These are phyloP conservation scores for Cotesia congregata DNA, from an alignment of 2,888 invertebrate genomes.

Conservation along the genomic window DNA sequence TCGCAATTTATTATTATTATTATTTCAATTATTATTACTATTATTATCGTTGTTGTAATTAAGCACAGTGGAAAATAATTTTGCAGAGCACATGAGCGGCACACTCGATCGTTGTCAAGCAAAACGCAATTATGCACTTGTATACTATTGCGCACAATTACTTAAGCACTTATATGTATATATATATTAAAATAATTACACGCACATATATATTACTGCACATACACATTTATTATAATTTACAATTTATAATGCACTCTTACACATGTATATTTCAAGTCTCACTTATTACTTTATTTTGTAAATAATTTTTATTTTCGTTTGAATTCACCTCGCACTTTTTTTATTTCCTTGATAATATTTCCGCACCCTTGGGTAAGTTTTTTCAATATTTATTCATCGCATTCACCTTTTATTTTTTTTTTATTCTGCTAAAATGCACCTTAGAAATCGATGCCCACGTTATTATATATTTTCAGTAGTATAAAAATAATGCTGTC, in stretches of 20 bases:
- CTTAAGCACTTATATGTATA: conserved; percentile 35
- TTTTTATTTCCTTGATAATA: conserved; percentile 20
- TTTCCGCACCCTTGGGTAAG: conserved; percentile 39
- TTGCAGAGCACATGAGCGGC: conserved; percentile 35
- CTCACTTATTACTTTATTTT: conserved; percentile 13
- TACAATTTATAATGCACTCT: background rate
- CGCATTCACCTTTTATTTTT: conserved; percentile 18
- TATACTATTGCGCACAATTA: conserved; percentile 38
- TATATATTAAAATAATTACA: conserved; percentile 19
- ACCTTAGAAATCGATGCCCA: background rate
- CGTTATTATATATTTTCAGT: background rate
- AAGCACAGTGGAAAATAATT: conserved; percentile 35
- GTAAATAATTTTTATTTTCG: conserved; percentile 31
- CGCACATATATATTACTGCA: conserved; percentile 49
- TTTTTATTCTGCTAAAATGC: conserved; percentile 19
- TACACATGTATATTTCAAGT: background rate
- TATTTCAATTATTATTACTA: conserved; percentile 25
- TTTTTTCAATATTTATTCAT: conserved; percentile 12
- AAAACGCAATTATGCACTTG: conserved; percentile 39
- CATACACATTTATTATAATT: conserved; percentile 36
- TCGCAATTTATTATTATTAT: conserved; percentile 27
- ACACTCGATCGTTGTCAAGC: conserved; percentile 32
- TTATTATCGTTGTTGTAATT: background rate
- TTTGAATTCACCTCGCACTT: conserved; percentile 2
- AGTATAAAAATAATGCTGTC: background rate